A percentile compares a stretch with the other conserved stretches of the same genome.
Evolutionary conservation across 2,888 invertebrate genomes (phyloP).

Genomic region (Cryptosula pallasiana): DNA sequence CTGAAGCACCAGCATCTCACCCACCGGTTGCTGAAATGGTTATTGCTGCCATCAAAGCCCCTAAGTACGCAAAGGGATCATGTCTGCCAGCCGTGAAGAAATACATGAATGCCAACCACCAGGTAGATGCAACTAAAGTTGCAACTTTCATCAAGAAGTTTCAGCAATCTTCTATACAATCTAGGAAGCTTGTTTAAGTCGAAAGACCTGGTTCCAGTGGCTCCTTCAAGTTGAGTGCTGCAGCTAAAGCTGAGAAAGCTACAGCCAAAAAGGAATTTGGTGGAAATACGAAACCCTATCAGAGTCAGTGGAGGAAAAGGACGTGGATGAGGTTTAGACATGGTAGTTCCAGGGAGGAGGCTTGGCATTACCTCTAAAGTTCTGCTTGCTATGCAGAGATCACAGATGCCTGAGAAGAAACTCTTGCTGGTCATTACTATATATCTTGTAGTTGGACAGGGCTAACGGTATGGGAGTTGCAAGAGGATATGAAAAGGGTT

Average conservation of each 20-base stretch:
- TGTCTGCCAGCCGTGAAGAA: slow-evolving; percentile 62
- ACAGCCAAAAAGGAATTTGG: neutral
- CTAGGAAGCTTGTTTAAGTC: slow-evolving; percentile 42
- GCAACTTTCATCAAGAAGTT: slow-evolving; percentile 61
- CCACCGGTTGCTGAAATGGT: slow-evolving; percentile 61
- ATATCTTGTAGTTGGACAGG: too few species aligned
- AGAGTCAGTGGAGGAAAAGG: too few species aligned
- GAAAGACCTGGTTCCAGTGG: slow-evolving; percentile 41
- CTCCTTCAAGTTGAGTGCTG: slow-evolving; percentile 35
- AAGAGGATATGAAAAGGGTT: too few species aligned
- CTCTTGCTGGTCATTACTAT: too few species aligned
- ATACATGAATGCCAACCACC: slow-evolving; percentile 61
- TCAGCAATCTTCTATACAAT: slow-evolving; percentile 58
- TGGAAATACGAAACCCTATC: neutral
- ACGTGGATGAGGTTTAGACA: too few species aligned
- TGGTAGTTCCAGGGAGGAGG: too few species aligned
- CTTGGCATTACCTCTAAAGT: too few species aligned
- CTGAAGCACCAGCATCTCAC: slow-evolving; percentile 48
- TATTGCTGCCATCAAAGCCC: slow-evolving; percentile 54
- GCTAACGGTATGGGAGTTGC: too few species aligned
- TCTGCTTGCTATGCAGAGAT: too few species aligned
- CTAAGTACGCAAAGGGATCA: slow-evolving; percentile 59
- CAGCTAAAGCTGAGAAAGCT: slow-evolving; percentile 29
- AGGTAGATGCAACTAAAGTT: slow-evolving; percentile 60
- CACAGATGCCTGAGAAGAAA: too few species aligned